Conservation (phyloP, 2,888 invertebrate species). For the Acleris cristana region DNA sequence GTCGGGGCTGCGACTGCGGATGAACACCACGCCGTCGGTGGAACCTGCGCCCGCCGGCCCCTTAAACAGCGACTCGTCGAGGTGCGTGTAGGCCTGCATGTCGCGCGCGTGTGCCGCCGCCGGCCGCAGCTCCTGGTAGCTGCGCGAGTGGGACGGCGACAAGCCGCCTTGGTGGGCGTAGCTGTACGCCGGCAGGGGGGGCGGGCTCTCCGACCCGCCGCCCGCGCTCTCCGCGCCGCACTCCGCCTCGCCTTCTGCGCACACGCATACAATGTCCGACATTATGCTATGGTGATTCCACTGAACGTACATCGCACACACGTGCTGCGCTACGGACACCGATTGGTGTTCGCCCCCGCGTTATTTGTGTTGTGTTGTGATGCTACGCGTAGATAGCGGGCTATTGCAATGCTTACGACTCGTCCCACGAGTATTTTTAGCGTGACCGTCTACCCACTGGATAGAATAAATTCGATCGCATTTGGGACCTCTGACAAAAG, state of each 20-base stretch:
- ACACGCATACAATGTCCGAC: conserved; percentile 52
- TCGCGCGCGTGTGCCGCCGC: conserved; percentile 69
- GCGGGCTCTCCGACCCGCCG: conserved; percentile 65
- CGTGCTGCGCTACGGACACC: conserved; percentile 23
- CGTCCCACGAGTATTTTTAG: background rate
- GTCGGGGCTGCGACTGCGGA: conserved; percentile 66
- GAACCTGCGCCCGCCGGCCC: conserved; percentile 47
- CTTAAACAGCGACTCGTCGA: conserved; percentile 67
- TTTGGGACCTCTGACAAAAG: too few relatives aligned
- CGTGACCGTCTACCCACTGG: background rate
- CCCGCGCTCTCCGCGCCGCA: conserved; percentile 46
- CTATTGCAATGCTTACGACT: background rate
- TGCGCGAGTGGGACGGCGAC: conserved; percentile 74
- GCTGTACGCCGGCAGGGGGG: conserved; percentile 66
- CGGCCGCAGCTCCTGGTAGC: conserved; percentile 80
- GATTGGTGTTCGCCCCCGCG: conserved; percentile 29
- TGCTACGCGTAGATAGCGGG: conserved; percentile 22
- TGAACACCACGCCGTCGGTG: conserved; percentile 64
- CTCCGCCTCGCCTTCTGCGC: conserved; percentile 71
- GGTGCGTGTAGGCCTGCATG: conserved; percentile 76
- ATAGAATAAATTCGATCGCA: background rate
- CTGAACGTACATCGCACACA: conserved; percentile 36
- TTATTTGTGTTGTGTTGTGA: conserved; percentile 32
- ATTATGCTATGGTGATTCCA: conserved; percentile 29
- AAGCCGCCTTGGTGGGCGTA: conserved; percentile 66